Base-by-base conservation (phyloP, 2,797 vertebrate species). In the Babyrousa celebensis region DNA sequence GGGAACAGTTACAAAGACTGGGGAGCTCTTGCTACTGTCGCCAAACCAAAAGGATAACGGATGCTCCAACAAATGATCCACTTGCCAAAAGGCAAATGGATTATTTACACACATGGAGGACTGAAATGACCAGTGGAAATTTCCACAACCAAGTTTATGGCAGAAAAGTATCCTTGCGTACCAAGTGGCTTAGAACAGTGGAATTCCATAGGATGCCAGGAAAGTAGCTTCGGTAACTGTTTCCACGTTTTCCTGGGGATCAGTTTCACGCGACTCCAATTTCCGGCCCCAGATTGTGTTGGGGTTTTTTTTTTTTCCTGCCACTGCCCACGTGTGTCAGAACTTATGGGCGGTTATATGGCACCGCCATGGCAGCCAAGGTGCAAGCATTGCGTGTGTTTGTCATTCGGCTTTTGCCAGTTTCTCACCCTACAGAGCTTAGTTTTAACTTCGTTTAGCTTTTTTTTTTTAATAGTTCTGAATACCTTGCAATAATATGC, bases 221-320 rank as follows among this genome's bases (percentile, higher is more conserved):
- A 17, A 58, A 67, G 29, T 18, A 15, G 8, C n/a, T 36, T 79
- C 8, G 4, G 17, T 27, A 1, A 32, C 11, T 4, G 0, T 25
- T 1, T 27, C 36, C 21, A 2, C 29, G 2, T 43, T 20, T 16
- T 1, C 12, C 0, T 2, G 10, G 14, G 0, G 0, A 18, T 25
- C 25, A 0, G 16, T 7, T 43, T 65, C 62, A 1, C 3, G 43
- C 60, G 0, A n/a, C 27, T 54, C 3, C 0, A 23, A 7, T 54
- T 87, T 67, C 32, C 0, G 4, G 25, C 15, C 80, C 54, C 58
- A 6, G 52, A 5, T 29, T 21, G 0, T 0, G 0, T 16, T 0
- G 8, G 43, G 56, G 10, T 48, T 10, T 48, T 48, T 48, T 48
- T 48, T 23, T 10, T 17, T 40, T 67, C 54, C 15, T 29, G 20